Evolutionary conservation across 2,113 vertebrate species (phyloP).

Genomic region (Xenotilapia flavipinnis): DNA sequence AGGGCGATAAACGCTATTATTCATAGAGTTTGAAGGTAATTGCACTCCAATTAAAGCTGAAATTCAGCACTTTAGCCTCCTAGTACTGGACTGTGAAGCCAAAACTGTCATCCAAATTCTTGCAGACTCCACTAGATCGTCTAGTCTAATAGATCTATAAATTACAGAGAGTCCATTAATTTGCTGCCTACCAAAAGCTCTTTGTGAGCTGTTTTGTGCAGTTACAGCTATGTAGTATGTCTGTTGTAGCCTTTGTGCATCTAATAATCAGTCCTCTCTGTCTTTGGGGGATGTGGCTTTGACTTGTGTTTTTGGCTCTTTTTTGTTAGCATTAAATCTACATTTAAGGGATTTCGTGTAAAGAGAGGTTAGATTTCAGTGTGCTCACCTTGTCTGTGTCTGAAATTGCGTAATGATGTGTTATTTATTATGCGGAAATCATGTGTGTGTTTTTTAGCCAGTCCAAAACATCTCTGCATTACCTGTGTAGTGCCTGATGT

Average conservation of each 20-base stretch:
- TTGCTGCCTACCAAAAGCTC: background rate
- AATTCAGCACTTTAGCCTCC: background rate
- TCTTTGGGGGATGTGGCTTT: background rate
- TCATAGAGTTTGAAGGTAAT: background rate
- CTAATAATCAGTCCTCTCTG: background rate
- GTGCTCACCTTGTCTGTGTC: background rate
- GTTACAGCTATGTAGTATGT: background rate
- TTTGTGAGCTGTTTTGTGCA: background rate
- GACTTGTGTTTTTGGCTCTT: background rate
- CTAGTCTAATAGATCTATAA: background rate
- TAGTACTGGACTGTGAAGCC: background rate
- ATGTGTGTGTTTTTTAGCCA: background rate
- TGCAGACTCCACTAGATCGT: conserved; percentile 8
- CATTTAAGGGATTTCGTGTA: background rate
- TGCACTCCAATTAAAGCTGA: background rate
- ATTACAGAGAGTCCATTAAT: background rate
- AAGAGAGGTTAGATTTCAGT: background rate
- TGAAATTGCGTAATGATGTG: background rate
- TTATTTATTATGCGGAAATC: background rate
- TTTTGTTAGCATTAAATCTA: background rate
- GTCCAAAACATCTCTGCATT: background rate
- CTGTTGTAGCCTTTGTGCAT: background rate
- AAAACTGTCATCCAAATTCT: background rate
- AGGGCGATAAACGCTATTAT: background rate
- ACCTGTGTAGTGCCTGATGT: background rate